Percentiles rank a stretch among this genome's conserved stretches.
Conservation (phyloP, 2,797 vertebrate genomes). For the Pangasius larnaudii region DNA sequence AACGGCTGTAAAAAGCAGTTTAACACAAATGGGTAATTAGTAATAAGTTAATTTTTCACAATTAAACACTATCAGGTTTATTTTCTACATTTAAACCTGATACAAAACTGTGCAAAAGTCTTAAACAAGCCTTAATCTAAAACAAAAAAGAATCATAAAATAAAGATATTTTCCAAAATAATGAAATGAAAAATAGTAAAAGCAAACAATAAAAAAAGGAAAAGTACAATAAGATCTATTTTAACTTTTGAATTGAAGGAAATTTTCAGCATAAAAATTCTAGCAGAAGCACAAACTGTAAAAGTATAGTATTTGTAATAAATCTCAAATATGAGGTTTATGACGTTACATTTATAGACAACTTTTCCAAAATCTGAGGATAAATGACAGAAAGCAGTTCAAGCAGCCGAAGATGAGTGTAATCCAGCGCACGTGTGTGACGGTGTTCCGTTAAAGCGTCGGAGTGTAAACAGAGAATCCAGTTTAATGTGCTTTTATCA, state of each 20-base stretch:
- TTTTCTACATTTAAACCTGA: no score
- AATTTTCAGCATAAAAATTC: no score
- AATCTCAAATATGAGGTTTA: neutral
- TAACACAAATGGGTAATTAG: no score
- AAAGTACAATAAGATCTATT: neutral
- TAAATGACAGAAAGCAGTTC: neutral
- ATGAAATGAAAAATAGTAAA: no score
- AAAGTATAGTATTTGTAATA: neutral
- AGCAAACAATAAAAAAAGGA: neutral
- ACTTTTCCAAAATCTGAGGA: neutral
- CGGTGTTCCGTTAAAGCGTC: neutral
- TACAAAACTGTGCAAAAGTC: no score
- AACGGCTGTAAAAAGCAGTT: no score
- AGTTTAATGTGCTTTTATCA: neutral
- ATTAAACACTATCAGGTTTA: no score
- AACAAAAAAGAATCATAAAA: neutral
- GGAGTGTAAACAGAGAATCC: neutral
- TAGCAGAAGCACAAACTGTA: neutral
- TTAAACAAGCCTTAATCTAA: neutral
- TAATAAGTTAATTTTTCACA: no score
- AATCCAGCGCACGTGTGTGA: neutral
- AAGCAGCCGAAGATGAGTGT: neutral
- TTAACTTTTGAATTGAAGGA: neutral
- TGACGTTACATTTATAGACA: neutral
- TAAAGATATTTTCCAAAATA: no score